Evolutionary conservation across 2,797 vertebrate genomes (phyloP).

Genomic region (Cetoscarus ocellatus): DNA sequence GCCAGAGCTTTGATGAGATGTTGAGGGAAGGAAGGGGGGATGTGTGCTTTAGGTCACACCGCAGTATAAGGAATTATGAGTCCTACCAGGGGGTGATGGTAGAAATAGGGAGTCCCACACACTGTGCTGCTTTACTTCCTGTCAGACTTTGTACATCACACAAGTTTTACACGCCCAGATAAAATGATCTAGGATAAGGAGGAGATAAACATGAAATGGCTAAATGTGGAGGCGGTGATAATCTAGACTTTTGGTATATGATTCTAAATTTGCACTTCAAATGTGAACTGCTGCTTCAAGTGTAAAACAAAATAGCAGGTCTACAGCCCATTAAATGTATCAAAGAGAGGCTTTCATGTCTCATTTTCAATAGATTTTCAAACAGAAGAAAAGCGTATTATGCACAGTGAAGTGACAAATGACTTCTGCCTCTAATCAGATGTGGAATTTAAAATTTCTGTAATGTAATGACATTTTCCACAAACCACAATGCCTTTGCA

Average conservation of each 20-base stretch:
- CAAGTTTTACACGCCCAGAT: slow-evolving; percentile 21
- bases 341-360: slow-evolving; percentile 69
- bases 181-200: slow-evolving; percentile 49
- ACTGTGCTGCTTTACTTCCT: slow-evolving; percentile 45
- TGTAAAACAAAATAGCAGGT: slow-evolving; percentile 64
- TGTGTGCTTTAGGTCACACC: slow-evolving; percentile 69
- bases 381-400: slow-evolving; percentile 40
- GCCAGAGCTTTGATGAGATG: slow-evolving; percentile 74
- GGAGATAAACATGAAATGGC: slow-evolving; percentile 56
- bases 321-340: slow-evolving; percentile 61
- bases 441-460: slow-evolving; percentile 75
- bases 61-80: slow-evolving; percentile 65
- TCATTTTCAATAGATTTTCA: slow-evolving; percentile 65
- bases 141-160: slow-evolving; percentile 54
- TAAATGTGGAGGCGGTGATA: slow-evolving; percentile 66
- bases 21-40: slow-evolving; percentile 56
- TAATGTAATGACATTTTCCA: slow-evolving; percentile 79
- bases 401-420: slow-evolving; percentile 69
- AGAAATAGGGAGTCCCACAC: neutral
- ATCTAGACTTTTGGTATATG: slow-evolving; percentile 42
- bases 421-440: slow-evolving; percentile 72
- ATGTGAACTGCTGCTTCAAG: slow-evolving; percentile 62
- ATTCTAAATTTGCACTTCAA: slow-evolving; percentile 76
- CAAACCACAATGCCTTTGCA: slow-evolving; percentile 70
- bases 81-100: slow-evolving; percentile 30